Evolutionary conservation across 1,140 invertebrate species (phyloP).

Genomic region (Ladona fulva): DNA sequence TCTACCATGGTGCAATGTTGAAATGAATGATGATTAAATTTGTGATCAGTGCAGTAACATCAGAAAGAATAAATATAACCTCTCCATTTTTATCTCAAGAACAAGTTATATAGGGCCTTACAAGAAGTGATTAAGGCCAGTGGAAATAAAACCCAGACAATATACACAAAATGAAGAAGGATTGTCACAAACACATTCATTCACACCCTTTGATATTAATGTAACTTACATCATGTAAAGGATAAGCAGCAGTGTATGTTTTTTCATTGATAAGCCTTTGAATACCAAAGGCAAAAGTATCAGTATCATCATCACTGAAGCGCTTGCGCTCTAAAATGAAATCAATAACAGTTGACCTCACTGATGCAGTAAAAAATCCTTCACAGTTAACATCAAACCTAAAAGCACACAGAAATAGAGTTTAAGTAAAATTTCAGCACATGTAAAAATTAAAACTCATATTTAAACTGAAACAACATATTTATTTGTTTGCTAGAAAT

Average conservation of each 20-base stretch:
- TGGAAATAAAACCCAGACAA: no score
- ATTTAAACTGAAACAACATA: not conserved
- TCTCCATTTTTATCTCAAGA: no score
- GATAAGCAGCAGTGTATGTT: slow-evolving; percentile 76
- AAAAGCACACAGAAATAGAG: slow-evolving; percentile 16
- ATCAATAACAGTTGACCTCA: slow-evolving; percentile 79
- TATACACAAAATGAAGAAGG: no score
- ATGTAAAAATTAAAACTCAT: not conserved
- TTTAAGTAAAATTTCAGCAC: slow-evolving; percentile 19
- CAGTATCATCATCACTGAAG: slow-evolving; percentile 43
- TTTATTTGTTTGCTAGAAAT: no score
- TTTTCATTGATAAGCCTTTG: slow-evolving; percentile 67
- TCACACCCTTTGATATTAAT: not conserved
- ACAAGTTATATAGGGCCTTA: no score
- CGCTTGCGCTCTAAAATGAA: slow-evolving; percentile 88
- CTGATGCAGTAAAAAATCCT: slow-evolving; percentile 77
- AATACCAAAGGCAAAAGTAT: slow-evolving; percentile 74
- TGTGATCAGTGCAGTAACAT: no score
- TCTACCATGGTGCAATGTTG: no score
- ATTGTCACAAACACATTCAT: not conserved
- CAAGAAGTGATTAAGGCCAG: no score
- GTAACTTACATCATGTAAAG: slow-evolving; percentile 75
- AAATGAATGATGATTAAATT: no score
- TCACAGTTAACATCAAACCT: slow-evolving; percentile 74
- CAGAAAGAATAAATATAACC: no score